A percentile compares a stretch with the other conserved stretches of the same genome.
phyloP scores from a whole-genome alignment of 2,797 vertebrate genomes.

The Podarcis siculus region DNA sequence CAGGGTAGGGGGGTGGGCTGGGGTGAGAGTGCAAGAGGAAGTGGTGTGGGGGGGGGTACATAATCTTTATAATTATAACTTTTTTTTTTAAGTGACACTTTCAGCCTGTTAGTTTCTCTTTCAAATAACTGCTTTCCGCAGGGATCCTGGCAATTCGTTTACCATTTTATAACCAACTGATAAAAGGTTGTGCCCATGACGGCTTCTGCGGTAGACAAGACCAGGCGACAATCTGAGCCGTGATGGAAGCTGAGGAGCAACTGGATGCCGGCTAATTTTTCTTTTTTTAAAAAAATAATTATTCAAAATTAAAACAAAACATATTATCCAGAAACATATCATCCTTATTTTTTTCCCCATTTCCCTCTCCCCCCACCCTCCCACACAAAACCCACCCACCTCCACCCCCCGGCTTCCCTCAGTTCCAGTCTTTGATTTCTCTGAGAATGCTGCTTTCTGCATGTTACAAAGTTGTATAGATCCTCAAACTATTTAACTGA shows the following conservation, averaged over 20 bases:
- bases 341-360: too few species aligned
- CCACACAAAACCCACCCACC: too few species aligned
- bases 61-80: not conserved
- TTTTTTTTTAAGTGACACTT: not conserved
- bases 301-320: too few species aligned
- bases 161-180: not conserved
- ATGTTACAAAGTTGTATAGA: too few species aligned
- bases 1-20: not conserved
- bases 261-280: not conserved
- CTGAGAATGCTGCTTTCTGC: too few species aligned
- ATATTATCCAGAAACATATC: too few species aligned
- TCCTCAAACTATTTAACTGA: too few species aligned
- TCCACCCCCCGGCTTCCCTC: too few species aligned
- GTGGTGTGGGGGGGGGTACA: too few species aligned
- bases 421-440: too few species aligned
- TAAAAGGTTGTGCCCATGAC: not conserved
- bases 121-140: constrained; percentile 18
- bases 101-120: constrained; percentile 9
- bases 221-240: not conserved
- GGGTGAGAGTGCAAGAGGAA: not conserved
- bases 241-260: not conserved
- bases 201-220: not conserved
- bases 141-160: constrained; percentile 41
- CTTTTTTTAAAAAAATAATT: too few species aligned
- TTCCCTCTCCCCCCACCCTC: too few species aligned